A percentile compares a stretch with the other conserved stretches of the same genome.
phyloP scores from a whole-genome alignment of 2,113 vertebrate genomes.

The Scomber scombrus region DNA sequence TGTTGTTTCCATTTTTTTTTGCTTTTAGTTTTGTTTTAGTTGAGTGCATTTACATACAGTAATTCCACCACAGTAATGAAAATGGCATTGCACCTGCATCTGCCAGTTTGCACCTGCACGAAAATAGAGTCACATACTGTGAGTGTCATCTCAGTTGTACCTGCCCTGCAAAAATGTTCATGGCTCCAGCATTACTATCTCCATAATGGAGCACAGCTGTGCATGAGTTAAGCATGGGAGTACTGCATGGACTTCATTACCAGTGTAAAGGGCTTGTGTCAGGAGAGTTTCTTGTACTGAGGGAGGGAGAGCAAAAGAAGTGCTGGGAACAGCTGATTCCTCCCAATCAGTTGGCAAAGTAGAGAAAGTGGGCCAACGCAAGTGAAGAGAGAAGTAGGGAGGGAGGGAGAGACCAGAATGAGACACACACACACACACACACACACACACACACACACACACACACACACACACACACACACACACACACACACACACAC shows the following conservation, averaged over 20 bases:
- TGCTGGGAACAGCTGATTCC: conserved; percentile 81
- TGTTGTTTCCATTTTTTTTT: background rate
- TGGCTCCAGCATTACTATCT: background rate
- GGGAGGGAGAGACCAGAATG: conserved; percentile 5
- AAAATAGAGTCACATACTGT: background rate
- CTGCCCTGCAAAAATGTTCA: conserved; percentile 10
- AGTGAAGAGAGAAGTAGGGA: conserved; percentile 1
- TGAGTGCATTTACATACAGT: too few relatives aligned
- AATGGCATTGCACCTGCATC: conserved; percentile 18
- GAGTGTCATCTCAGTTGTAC: background rate
- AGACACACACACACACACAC: conserved; percentile 3
- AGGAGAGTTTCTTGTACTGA: conserved; percentile 73
- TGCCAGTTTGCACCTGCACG: conserved; percentile 32
- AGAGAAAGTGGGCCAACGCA: conserved; percentile 55
- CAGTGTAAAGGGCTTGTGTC: conserved; percentile 22
- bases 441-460: background rate
- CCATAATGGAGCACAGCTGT: conserved; percentile 44
- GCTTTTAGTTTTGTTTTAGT: too few relatives aligned
- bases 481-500: conserved; percentile 5
- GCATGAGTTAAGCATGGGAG: conserved; percentile 10
- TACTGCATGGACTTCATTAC: conserved; percentile 30
- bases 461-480: background rate
- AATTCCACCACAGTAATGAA: background rate
- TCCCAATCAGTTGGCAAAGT: conserved; percentile 75
- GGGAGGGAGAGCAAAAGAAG: conserved; percentile 57